Conservation (phyloP, 2,797 vertebrate genomes). For the Tragopan temminckii region DNA sequence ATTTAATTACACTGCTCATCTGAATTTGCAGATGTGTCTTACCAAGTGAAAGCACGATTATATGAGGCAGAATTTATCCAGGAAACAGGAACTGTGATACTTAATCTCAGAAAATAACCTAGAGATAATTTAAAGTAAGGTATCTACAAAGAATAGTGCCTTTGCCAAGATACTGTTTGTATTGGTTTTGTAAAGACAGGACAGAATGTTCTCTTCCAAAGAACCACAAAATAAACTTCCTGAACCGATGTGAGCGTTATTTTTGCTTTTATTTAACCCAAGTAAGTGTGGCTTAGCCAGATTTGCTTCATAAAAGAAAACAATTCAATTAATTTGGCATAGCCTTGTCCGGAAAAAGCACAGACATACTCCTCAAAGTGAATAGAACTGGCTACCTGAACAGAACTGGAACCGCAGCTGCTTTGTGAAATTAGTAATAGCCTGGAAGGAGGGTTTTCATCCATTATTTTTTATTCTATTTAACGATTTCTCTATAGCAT, state of each 20-base stretch:
- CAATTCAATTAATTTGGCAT: not conserved
- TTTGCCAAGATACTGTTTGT: conserved; percentile 46
- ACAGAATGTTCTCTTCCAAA: conserved; percentile 56
- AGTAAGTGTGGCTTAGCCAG: not conserved
- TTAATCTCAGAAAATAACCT: conserved; percentile 13
- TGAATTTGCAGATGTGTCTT: conserved; percentile 2
- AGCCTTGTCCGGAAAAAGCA: not conserved
- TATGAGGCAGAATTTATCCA: not conserved
- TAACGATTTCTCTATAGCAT: not conserved
- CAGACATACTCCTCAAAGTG: not conserved
- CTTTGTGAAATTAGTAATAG: not conserved
- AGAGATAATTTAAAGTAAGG: conserved; percentile 48
- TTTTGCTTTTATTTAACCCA: conserved; percentile 42
- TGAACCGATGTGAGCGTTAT: conserved; percentile 24
- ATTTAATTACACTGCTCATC: not conserved
- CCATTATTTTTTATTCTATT: not conserved
- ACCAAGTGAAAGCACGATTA: not conserved
- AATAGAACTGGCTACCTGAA: not conserved
- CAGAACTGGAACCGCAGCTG: not conserved
- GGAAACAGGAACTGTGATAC: conserved; percentile 20
- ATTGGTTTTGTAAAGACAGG: conserved; percentile 32
- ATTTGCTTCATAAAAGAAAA: not conserved
- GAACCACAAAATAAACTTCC: conserved; percentile 61
- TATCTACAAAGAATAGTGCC: conserved; percentile 5
- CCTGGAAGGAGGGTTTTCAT: fast-evolving